phyloP scores from a whole-genome alignment of 2,113 vertebrate species.

The Rhabdornis inornatus region DNA sequence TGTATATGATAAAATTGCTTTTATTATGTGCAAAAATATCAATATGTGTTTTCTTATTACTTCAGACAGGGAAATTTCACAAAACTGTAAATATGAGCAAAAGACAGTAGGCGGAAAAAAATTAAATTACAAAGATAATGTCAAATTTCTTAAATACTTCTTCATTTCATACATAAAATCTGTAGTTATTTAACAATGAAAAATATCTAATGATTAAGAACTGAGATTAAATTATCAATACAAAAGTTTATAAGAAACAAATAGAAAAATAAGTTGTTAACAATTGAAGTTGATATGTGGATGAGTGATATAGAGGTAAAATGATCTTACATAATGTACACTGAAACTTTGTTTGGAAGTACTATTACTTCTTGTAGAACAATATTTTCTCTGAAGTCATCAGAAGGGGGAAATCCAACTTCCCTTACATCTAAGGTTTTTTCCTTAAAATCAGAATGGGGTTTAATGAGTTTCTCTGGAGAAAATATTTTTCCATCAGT shows the following conservation, averaged over 20 bases:
- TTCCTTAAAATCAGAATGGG: not conserved
- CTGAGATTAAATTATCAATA: not conserved
- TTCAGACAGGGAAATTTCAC: not conserved
- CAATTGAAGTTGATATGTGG: not conserved
- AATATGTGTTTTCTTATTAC: not conserved
- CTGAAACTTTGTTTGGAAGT: not conserved
- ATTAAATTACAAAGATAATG: not conserved
- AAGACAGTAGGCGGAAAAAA: not conserved
- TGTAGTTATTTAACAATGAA: not conserved
- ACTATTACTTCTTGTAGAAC: fast-evolving
- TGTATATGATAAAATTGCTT: not conserved
- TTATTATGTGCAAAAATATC: not conserved
- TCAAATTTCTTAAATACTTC: not conserved
- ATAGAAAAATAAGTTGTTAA: not conserved
- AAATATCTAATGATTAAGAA: not conserved
- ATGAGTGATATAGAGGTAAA: not conserved
- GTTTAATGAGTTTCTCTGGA: not conserved
- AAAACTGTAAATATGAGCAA: not conserved
- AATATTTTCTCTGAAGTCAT: not conserved
- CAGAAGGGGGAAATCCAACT: not conserved
- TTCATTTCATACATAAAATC: not conserved
- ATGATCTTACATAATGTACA: not conserved
- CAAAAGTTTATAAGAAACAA: not conserved
- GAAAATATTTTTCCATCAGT: not conserved
- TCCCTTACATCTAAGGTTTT: not conserved